phyloP scores from a whole-genome alignment of 2,113 vertebrate species.

The Arvicanthis niloticus region DNA sequence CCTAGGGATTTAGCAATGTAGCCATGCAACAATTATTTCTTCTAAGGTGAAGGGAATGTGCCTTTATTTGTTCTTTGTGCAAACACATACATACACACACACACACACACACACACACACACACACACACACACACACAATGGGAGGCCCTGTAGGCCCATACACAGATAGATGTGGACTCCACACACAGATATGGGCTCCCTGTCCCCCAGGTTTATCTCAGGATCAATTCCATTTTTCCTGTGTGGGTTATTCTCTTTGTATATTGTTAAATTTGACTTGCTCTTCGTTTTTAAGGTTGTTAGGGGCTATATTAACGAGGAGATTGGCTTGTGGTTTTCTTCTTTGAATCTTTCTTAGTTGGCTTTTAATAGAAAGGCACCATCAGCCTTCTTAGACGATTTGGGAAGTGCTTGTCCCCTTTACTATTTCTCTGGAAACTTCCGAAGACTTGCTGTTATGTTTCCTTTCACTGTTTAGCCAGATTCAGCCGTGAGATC shows the following conservation, averaged over 20 bases:
- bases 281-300: background rate
- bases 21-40: background rate
- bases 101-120: background rate
- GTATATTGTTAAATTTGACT: background rate
- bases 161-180: background rate
- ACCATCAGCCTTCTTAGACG: background rate
- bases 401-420: background rate
- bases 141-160: too few relatives aligned
- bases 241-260: background rate
- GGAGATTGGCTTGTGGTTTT: background rate
- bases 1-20: background rate
- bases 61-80: background rate
- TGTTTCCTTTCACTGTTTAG: slow-evolving; percentile 23
- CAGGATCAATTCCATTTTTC: background rate
- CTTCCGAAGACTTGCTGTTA: background rate
- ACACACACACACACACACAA: background rate
- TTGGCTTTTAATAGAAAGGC: background rate
- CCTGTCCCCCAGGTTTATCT: background rate
- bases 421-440: slow-evolving; percentile 22
- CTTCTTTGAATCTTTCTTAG: background rate
- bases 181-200: background rate
- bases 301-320: background rate
- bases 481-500: slow-evolving; percentile 37
- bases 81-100: background rate
- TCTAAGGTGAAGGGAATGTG: background rate